These are phyloP conservation scores for Periplaneta americana DNA, from an alignment of 1,140 invertebrate species.

Conservation along the genomic window DNA sequence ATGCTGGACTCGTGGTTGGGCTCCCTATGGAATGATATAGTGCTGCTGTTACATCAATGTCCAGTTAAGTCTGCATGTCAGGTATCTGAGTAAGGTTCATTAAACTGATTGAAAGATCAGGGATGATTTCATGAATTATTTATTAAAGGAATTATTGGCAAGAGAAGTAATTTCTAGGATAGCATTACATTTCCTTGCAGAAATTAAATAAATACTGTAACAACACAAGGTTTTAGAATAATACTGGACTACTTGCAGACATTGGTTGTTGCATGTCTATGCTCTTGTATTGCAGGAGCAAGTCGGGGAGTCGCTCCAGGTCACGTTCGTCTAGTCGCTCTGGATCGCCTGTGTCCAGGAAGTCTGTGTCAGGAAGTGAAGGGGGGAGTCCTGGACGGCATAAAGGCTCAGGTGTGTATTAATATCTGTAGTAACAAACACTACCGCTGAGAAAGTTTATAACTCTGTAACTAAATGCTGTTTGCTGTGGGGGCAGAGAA, in stretches of 20 bases:
- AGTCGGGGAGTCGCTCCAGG: neutral
- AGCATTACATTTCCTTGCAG: neutral
- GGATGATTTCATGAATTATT: no score
- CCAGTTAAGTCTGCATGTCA: no score
- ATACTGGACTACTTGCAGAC: neutral
- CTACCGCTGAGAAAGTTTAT: no score
- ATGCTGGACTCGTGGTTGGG: no score
- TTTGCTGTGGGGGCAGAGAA: no score
- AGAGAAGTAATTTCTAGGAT: neutral
- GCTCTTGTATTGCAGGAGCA: neutral
- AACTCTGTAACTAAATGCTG: no score
- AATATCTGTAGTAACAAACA: neutral
- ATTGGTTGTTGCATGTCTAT: neutral
- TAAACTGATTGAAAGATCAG: no score
- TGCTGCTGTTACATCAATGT: no score
- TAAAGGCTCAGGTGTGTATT: conserved; percentile 13
- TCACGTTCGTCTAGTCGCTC: conserved; percentile 23
- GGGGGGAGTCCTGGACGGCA: conserved; percentile 20
- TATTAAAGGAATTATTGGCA: no score
- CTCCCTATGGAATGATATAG: no score
- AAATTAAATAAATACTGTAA: neutral
- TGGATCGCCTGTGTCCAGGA: conserved; percentile 43
- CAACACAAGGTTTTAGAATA: neutral
- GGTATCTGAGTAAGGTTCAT: no score
- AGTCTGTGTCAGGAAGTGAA: conserved; percentile 46